A percentile compares a stretch with the other conserved stretches of the same genome.
Conservation (phyloP, 2,797 vertebrate genomes). For the Phalloptychus januarius region DNA sequence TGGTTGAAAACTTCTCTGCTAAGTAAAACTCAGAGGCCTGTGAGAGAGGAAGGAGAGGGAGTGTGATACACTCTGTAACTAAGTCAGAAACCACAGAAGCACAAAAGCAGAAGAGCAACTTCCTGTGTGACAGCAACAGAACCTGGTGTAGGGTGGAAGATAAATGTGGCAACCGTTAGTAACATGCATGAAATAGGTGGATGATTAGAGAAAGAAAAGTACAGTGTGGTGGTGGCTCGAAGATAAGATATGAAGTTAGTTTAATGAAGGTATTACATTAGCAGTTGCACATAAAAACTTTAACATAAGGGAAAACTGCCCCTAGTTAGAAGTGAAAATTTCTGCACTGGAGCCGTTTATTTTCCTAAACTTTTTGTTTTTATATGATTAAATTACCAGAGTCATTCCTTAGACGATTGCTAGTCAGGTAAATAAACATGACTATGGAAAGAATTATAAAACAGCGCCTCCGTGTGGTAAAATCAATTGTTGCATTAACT, state of each 20-base stretch:
- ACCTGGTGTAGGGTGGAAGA: slow-evolving; percentile 44
- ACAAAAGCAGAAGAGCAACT: slow-evolving; percentile 84
- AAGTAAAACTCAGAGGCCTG: slow-evolving; percentile 40
- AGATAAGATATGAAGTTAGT: neutral
- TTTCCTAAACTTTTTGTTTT: neutral
- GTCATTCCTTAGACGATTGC: neutral
- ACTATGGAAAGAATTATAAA: slow-evolving; percentile 7
- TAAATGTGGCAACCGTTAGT: slow-evolving; percentile 38
- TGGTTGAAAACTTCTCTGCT: slow-evolving; percentile 27
- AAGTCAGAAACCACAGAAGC: slow-evolving; percentile 78
- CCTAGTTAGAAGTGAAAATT: slow-evolving; percentile 5
- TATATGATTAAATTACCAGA: slow-evolving; percentile 17
- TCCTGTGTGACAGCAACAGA: slow-evolving; percentile 77
- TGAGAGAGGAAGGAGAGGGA: slow-evolving; percentile 70
- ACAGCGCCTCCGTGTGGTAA: slow-evolving; percentile 56
- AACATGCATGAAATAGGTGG: slow-evolving; percentile 5
- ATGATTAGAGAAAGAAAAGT: slow-evolving; percentile 9
- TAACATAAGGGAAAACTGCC: neutral
- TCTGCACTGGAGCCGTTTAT: neutral
- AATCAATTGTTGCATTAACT: neutral
- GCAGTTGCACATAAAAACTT: slow-evolving; percentile 13
- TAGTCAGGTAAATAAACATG: slow-evolving; percentile 1
- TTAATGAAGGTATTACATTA: neutral
- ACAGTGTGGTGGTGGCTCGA: no score
- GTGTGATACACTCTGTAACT: slow-evolving; percentile 54